These are phyloP conservation scores for Malthinus flaveolus DNA, from an alignment of 2,888 invertebrate species.

Conservation along the genomic window DNA sequence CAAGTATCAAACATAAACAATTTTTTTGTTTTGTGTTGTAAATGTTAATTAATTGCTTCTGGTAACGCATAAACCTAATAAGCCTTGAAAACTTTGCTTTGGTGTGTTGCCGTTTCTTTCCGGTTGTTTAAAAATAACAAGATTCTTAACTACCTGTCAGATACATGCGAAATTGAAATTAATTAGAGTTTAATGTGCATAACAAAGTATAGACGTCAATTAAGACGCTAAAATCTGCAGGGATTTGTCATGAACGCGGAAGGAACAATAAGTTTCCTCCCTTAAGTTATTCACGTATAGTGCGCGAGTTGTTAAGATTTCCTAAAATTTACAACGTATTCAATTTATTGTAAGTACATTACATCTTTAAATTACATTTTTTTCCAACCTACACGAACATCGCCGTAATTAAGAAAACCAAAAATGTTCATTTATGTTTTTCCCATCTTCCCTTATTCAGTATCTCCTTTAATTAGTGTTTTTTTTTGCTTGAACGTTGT, in stretches of 20 bases:
- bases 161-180: conserved; percentile 16
- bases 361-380: no score
- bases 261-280: conserved; percentile 12
- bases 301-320: conserved; percentile 2
- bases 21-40: neutral
- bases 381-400: no score
- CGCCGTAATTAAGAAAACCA: no score
- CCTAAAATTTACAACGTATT: neutral
- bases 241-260: conserved; percentile 12
- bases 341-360: no score
- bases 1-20: neutral
- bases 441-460: no score
- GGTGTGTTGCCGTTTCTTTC: neutral
- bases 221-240: conserved; percentile 11
- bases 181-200: conserved; percentile 18
- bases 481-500: no score
- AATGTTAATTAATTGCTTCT: neutral
- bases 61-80: conserved; percentile 6
- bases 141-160: conserved; percentile 19
- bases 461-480: no score
- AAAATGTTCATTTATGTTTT: no score
- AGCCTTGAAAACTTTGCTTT: neutral
- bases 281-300: neutral
- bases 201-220: conserved; percentile 15
- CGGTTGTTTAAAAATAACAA: conserved; percentile 16